These are phyloP conservation scores for Gibbula magus DNA, from an alignment of 2,888 invertebrate species.

Conservation along the genomic window DNA sequence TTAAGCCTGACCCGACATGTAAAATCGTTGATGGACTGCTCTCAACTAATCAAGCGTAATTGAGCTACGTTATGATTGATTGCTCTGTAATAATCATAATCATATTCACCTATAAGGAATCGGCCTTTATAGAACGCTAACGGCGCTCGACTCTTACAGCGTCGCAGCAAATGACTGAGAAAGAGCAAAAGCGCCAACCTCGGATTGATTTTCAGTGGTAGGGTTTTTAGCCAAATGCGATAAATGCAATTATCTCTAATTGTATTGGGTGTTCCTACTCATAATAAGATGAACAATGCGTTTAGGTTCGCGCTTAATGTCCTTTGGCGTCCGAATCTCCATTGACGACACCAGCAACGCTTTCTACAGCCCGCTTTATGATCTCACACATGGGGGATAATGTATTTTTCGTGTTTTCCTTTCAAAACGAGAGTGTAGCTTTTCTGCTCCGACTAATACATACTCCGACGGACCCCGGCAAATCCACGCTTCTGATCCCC, in stretches of 20 bases:
- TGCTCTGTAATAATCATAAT: constrained; percentile 12
- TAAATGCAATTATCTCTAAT: constrained; percentile 33
- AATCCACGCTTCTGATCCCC: constrained; percentile 4
- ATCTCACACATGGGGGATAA: constrained; percentile 30
- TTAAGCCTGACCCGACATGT: background rate
- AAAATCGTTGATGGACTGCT: background rate
- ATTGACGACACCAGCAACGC: constrained; percentile 19
- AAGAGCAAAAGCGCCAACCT: background rate
- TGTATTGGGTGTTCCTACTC: constrained; percentile 22
- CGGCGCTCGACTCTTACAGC: background rate
- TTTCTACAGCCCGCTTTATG: constrained; percentile 32
- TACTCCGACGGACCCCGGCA: background rate
- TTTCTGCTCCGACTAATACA: constrained; percentile 25
- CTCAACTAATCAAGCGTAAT: background rate
- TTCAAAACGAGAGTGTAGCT: constrained; percentile 30
- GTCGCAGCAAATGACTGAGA: background rate
- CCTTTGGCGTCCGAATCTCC: constrained; percentile 22
- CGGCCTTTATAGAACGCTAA: background rate
- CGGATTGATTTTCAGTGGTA: constrained; percentile 28
- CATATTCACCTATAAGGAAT: constrained; percentile 3
- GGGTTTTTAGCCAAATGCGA: constrained; percentile 31
- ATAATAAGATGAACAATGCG: constrained; percentile 20
- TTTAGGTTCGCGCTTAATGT: constrained; percentile 13
- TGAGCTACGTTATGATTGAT: constrained; percentile 1
- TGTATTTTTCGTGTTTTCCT: constrained; percentile 39